Base-by-base conservation (phyloP, 2,113 vertebrate species). In the Aptenodytes patagonicus region DNA sequence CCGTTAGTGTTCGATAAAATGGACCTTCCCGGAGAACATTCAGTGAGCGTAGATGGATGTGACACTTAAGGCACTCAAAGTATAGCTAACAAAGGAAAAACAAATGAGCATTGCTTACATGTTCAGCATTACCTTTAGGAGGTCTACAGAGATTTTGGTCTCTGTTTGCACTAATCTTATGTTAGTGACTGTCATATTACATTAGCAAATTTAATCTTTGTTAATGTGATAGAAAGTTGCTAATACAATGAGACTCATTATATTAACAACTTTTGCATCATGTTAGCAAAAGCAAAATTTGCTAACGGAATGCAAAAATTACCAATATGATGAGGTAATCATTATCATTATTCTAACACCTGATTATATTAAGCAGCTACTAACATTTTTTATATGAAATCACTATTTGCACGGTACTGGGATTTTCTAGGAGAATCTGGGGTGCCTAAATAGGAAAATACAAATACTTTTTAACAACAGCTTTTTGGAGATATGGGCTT, bases 221-320 rank as follows among this genome's bases (percentile, higher is more conserved):
- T 92, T 98, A 98, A 98, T 98, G 93, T 97, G 97, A 96, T 95
- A 97, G 92, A 98, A 98, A 98, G 98, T 98, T 98, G 96, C 97
- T 97, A 98, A 98, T 96, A 98, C 97, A 97, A 96, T 97, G 97
- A 97, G 97, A 97, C 93, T 98, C 97, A 97, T 97, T 95, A 91
- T 91, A 97, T 97, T 97, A 98, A 97, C 97, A 98, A 98, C 97
- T 98, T 98, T 98, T 96, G 96, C 96, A 96, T 97, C 97, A 97
- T 69, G 96, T 96, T 96, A 94, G 95, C 97, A 97, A 97, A 97
- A 95, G 94, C 97, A 96, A 97, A 98, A 97, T 97, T 93, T 98
- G 92, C 91, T 89, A 98, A 95, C 96, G 95, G 94, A 98, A 97
- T 96, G 94, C 95, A 96, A 92, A 97, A 98, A 97, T 96, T 96